Base-by-base conservation (phyloP, 2,888 invertebrate genomes). In the Portevinia maculata region DNA sequence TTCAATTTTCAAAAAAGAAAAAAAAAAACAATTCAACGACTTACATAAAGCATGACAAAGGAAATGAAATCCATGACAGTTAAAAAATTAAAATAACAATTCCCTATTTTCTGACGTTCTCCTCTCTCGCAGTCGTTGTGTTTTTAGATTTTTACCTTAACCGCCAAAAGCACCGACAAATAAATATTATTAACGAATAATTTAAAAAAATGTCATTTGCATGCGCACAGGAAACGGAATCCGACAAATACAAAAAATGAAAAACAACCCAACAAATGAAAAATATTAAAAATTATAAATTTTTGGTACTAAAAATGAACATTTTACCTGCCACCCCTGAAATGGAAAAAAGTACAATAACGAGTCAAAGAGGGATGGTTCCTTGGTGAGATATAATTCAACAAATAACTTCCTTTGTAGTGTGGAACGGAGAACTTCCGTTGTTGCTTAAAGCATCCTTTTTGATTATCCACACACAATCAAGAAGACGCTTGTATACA, bases 381-480 rank as follows among this genome's bases (percentile, higher is more conserved):
- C 24, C 24, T 62, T 74, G 41, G 30, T 57, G 53, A 64, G 59
- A 76, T 50, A 78, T 67, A 74, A 73, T 79, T 74, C 79, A 71
- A 78, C 76, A 83, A 83, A 83, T 78, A 78, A 78, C 83, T 78
- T 83, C 83, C 83, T 83, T 83, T 83, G 81, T 81, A 81, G 70
- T 81, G 81, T 81, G 83, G 75, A 32, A 24, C 24, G 24, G 7
- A 60, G 71, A 78, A 83, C 71, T 78, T 83, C 83, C 83, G 83
- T 57, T 78, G 78, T 76, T 62, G 83, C 83, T 83, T 67, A 78
- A 83, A 83, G 76, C 83, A 83, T 83, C 83, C 83, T 83, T 73
- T 83, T 76, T 71, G 83, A 83, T 83, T 83, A 83, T 83, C 76
- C 67, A 39, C 70, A 76, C 70, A 83, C 76, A 76, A 81, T 75